A percentile compares a stretch with the other conserved stretches of the same genome.
phyloP scores from a whole-genome alignment of 2,113 vertebrate species.

The Pyxicephalus adspersus region DNA sequence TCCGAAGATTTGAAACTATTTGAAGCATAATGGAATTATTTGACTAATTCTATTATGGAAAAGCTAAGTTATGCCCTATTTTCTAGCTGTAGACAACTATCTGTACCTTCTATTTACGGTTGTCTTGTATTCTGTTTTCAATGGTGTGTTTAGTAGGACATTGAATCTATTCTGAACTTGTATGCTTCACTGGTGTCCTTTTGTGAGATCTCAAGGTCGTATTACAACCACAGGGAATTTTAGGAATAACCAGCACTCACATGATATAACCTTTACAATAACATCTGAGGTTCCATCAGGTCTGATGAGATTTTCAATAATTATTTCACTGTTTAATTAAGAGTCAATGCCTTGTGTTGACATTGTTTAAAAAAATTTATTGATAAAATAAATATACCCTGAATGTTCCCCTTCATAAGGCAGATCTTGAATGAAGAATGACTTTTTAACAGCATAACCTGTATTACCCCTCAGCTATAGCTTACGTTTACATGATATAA shows the following conservation, averaged over 20 bases:
- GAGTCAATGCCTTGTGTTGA: too few species aligned
- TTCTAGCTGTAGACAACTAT: too few species aligned
- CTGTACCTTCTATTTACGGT: too few species aligned
- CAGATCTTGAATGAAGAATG: too few species aligned
- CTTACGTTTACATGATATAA: neutral
- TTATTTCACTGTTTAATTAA: too few species aligned
- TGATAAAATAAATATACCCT: too few species aligned
- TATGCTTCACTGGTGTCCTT: neutral
- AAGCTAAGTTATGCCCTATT: neutral
- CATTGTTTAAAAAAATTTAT: too few species aligned
- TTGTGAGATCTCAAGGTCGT: neutral
- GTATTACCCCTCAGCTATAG: neutral
- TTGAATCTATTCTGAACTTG: neutral
- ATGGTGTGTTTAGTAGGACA: neutral
- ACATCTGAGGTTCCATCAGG: neutral
- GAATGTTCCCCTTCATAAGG: too few species aligned
- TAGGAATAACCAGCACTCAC: neutral
- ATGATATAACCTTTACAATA: conserved; percentile 17
- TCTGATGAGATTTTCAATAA: too few species aligned
- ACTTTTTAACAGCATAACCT: too few species aligned
- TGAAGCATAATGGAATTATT: neutral
- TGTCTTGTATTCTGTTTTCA: too few species aligned
- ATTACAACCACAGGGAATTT: neutral
- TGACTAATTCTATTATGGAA: neutral
- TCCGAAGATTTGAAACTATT: neutral